A percentile compares a stretch with the other conserved stretches of the same genome.
These are phyloP conservation scores for Gryllus longicercus DNA, from an alignment of 2,888 invertebrate species.

Conservation along the genomic window DNA sequence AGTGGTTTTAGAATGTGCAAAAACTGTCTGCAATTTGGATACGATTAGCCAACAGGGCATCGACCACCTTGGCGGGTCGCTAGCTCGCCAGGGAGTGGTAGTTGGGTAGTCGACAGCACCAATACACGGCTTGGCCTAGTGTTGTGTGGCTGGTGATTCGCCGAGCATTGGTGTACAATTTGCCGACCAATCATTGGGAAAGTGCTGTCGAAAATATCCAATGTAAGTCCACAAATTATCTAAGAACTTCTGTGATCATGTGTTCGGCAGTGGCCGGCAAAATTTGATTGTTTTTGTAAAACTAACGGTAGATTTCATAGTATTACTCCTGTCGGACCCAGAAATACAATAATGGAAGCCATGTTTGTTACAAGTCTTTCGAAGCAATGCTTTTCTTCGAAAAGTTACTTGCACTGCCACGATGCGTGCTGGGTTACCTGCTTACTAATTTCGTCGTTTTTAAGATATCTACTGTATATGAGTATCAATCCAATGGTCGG, in stretches of 20 bases:
- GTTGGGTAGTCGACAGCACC: slow-evolving; percentile 38
- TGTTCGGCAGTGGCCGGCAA: slow-evolving; percentile 37
- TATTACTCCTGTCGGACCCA: not conserved
- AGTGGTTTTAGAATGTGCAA: too few species aligned
- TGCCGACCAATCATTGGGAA: slow-evolving; percentile 87
- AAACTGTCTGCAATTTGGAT: too few species aligned
- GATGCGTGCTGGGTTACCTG: not conserved
- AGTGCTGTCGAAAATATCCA: slow-evolving; percentile 69
- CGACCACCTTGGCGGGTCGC: slow-evolving; percentile 36
- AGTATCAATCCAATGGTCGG: too few species aligned
- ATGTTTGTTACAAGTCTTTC: slow-evolving; percentile 42
- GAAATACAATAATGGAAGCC: slow-evolving; percentile 40
- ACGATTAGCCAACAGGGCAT: slow-evolving; percentile 30
- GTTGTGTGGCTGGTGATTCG: slow-evolving; percentile 48
- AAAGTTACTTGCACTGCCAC: not conserved
- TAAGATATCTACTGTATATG: too few species aligned
- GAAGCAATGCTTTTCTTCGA: not conserved
- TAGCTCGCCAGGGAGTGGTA: slow-evolving; percentile 60
- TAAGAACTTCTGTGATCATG: slow-evolving; percentile 49
- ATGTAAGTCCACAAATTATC: slow-evolving; percentile 72
- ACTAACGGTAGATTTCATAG: slow-evolving; percentile 20
- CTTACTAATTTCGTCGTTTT: too few species aligned
- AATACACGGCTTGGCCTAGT: slow-evolving; percentile 35
- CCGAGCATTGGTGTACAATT: slow-evolving; percentile 81
- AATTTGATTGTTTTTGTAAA: slow-evolving; percentile 37